Conservation (phyloP, 2,113 vertebrate species). For the Laticauda colubrina region DNA sequence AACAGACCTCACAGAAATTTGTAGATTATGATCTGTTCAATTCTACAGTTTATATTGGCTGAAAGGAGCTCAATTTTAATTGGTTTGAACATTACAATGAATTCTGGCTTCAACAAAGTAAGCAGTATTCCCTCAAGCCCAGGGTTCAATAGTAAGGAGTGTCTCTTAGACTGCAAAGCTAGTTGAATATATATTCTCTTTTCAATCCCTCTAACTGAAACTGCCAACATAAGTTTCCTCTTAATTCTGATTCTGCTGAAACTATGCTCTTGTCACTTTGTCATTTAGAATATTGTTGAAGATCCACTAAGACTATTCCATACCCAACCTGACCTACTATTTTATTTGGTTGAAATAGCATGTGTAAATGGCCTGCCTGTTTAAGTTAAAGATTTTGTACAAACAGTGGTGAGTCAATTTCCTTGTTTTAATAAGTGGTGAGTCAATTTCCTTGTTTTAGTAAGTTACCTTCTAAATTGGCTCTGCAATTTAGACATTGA, state of each 20-base stretch:
- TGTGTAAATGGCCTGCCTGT: background rate
- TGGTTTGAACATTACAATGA: background rate
- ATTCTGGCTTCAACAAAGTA: background rate
- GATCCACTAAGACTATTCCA: background rate
- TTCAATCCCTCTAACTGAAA: background rate
- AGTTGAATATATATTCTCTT: background rate
- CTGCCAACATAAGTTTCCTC: background rate
- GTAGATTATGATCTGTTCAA: background rate
- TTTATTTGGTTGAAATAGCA: background rate
- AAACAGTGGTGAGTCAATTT: background rate
- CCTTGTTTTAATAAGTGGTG: background rate
- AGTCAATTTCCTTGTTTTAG: background rate
- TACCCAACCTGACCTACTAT: background rate
- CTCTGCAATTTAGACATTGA: background rate
- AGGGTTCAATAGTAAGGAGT: background rate
- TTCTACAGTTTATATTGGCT: background rate
- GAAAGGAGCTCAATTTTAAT: background rate
- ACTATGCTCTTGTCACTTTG: background rate
- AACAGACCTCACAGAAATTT: background rate
- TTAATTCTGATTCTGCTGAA: background rate
- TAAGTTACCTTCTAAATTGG: background rate
- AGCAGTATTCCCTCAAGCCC: background rate
- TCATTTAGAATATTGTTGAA: background rate
- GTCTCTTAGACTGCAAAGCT: background rate
- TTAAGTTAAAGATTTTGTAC: background rate